These are phyloP conservation scores for Papilio gigon DNA, from an alignment of 2,888 invertebrate genomes.

Conservation along the genomic window DNA sequence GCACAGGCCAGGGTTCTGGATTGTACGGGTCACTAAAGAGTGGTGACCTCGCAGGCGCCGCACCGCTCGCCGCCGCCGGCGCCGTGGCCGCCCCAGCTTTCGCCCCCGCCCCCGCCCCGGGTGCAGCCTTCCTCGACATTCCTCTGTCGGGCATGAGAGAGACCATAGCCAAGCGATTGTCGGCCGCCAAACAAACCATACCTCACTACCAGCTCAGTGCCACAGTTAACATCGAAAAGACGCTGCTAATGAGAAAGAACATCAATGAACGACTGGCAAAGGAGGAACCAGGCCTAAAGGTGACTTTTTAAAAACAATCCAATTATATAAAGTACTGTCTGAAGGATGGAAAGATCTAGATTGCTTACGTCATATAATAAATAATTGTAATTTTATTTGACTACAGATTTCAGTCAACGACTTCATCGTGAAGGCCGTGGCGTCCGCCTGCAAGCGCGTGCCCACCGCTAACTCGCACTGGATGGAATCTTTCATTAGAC, in stretches of 20 bases:
- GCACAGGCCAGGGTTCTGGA: slow-evolving; percentile 87
- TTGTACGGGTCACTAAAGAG: slow-evolving; percentile 92
- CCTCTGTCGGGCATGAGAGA: slow-evolving; percentile 92
- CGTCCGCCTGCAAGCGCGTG: slow-evolving; percentile 93
- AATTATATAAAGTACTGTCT: too few relatives aligned
- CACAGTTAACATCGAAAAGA: slow-evolving; percentile 92
- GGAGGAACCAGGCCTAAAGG: slow-evolving; percentile 85
- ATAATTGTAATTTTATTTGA: not conserved
- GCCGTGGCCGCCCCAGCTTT: slow-evolving; percentile 53
- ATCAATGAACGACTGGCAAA: slow-evolving; percentile 92
- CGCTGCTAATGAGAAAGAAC: slow-evolving; percentile 87
- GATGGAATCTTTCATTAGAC: slow-evolving; percentile 95
- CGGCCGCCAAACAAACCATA: slow-evolving; percentile 94
- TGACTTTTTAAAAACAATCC: slow-evolving; percentile 45
- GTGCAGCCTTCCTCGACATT: slow-evolving; percentile 86
- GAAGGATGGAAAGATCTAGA: too few relatives aligned
- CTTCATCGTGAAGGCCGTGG: slow-evolving; percentile 96
- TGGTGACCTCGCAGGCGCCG: slow-evolving; percentile 85
- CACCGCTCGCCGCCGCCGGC: slow-evolving; percentile 48
- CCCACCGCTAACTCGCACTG: slow-evolving; percentile 97
- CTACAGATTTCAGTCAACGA: slow-evolving; percentile 93
- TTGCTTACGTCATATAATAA: too few relatives aligned
- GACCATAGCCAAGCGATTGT: slow-evolving; percentile 93
- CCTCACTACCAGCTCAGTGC: slow-evolving; percentile 98
- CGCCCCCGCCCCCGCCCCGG: slow-evolving; percentile 68